Conservation (phyloP, 2,888 invertebrate genomes). For the Bombylius major region DNA sequence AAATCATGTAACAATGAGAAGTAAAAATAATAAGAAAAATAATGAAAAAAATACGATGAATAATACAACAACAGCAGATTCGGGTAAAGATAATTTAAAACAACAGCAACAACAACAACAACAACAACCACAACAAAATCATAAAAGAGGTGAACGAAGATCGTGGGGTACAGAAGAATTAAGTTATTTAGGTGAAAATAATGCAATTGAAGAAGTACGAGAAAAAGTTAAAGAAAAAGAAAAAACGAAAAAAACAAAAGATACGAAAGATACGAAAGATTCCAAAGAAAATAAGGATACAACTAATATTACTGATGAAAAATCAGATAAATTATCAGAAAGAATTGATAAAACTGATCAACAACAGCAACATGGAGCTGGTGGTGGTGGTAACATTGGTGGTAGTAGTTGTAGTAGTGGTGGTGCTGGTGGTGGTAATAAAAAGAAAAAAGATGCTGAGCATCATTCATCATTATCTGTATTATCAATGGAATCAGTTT, state of each 20-base stretch:
- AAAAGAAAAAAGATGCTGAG: conserved; percentile 10
- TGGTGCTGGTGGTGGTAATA: not conserved
- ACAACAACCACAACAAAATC: conserved; percentile 9
- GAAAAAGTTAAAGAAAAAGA: conserved; percentile 20
- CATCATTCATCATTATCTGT: conserved; percentile 7
- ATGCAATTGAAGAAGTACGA: conserved; percentile 18
- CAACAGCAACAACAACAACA: not conserved
- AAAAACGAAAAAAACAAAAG: conserved; percentile 13
- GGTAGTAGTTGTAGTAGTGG: not conserved
- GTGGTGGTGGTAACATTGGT: too few species aligned
- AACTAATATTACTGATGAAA: conserved; percentile 5
- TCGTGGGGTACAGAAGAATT: conserved; percentile 57
- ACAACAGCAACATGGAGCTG: too few species aligned
- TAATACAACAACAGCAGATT: not conserved
- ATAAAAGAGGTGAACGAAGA: conserved; percentile 39
- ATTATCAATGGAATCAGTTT: conserved; percentile 23
- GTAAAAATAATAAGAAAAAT: conserved; percentile 19
- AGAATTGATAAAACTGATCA: not conserved
- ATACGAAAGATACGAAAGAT: not conserved
- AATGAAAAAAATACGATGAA: conserved; percentile 8
- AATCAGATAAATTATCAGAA: not conserved
- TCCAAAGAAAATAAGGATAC: not conserved
- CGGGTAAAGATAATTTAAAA: conserved; percentile 5
- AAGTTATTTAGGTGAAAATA: conserved; percentile 34
- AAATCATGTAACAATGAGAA: conserved; percentile 28